These are phyloP conservation scores for Sylvilagus floridanus DNA, from an alignment of 2,797 vertebrate genomes.

Conservation along the genomic window DNA sequence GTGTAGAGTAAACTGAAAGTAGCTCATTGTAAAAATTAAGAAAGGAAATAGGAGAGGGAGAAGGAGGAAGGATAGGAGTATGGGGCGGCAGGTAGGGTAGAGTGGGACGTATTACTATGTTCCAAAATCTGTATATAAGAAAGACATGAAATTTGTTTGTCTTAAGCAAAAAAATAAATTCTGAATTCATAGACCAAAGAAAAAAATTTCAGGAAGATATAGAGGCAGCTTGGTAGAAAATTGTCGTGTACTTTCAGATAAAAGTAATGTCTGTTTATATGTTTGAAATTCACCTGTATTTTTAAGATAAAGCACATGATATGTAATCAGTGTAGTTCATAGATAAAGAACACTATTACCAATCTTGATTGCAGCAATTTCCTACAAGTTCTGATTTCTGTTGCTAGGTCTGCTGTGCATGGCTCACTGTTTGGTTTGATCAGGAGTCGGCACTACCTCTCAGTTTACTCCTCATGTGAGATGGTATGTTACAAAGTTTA, in stretches of 20 bases:
- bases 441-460: not conserved
- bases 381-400: conserved; percentile 21
- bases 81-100: too few species aligned
- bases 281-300: conserved; percentile 21
- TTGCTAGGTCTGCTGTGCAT: not conserved
- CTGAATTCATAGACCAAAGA: too few species aligned
- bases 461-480: not conserved
- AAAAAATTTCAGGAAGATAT: not conserved
- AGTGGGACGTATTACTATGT: too few species aligned
- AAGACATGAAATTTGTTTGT: too few species aligned
- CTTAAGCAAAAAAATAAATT: too few species aligned
- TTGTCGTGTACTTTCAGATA: not conserved
- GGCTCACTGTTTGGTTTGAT: not conserved
- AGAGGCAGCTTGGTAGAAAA: not conserved
- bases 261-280: not conserved
- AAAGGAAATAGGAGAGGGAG: too few species aligned
- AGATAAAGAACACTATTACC: not conserved
- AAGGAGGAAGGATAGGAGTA: too few species aligned
- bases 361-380: conserved; percentile 18
- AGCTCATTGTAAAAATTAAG: too few species aligned
- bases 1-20: too few species aligned
- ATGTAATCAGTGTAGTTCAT: conserved; percentile 10
- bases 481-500: not conserved
- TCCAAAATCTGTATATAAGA: too few species aligned
- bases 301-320: not conserved